Evolutionary conservation across 1,140 invertebrate species (phyloP).

Genomic region (Drosophila pectinifera): DNA sequence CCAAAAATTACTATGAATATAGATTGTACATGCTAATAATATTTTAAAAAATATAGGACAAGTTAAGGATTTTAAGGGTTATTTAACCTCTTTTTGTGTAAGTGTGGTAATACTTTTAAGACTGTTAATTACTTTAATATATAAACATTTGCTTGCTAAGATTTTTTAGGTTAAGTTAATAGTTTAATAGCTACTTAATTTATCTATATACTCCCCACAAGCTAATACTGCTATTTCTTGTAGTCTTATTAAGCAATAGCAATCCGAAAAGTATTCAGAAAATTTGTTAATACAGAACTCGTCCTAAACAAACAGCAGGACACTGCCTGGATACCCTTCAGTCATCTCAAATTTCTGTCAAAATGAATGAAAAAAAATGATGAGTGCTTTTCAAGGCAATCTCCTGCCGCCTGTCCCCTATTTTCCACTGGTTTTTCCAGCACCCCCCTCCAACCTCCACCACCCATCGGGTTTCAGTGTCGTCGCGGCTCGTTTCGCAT

Average conservation of each 20-base stretch:
- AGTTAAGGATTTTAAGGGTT: rapidly evolving
- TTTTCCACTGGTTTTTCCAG: constrained; percentile 39
- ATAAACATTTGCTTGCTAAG: no score
- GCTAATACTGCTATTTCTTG: no score
- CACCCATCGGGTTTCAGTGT: constrained; percentile 46
- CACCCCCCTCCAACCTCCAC: constrained; percentile 2
- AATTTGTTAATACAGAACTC: constrained; percentile 12
- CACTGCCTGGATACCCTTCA: constrained; percentile 34
- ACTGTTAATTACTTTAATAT: no score
- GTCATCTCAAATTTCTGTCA: constrained; percentile 36
- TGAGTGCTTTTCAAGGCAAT: constrained; percentile 72
- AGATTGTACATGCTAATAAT: rapidly evolving
- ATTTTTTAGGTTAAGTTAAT: no score
- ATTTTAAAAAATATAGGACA: no score
- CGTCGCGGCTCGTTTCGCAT: constrained; percentile 76
- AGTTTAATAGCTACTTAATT: background rate
- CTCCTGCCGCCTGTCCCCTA: constrained; percentile 16
- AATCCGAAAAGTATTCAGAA: constrained; percentile 10
- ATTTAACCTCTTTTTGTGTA: background rate
- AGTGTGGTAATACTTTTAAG: background rate
- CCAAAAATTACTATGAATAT: background rate
- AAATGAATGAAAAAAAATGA: constrained; percentile 57
- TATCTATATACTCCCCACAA: background rate
- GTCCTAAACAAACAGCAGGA: constrained; percentile 26
- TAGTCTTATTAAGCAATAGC: background rate